phyloP scores from a whole-genome alignment of 2,888 invertebrate genomes.

The Nematopogon swammerdamellus region DNA sequence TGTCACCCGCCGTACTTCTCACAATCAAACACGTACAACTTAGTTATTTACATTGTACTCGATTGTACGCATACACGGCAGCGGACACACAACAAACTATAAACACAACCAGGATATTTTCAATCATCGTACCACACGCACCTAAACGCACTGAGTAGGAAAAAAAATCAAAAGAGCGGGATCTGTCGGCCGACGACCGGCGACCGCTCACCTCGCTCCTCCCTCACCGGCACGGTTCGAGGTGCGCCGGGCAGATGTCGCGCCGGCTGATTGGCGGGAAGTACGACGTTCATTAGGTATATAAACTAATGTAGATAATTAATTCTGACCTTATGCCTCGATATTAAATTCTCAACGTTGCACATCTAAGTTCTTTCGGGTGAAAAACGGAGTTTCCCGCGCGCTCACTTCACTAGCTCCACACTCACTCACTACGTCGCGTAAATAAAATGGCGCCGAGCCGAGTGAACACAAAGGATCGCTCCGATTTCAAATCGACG shows the following conservation, averaged over 20 bases:
- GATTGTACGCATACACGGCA: too few relatives aligned
- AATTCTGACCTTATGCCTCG: slow-evolving; percentile 52
- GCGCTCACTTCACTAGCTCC: slow-evolving; percentile 31
- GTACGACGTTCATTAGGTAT: background rate
- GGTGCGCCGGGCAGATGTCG: background rate
- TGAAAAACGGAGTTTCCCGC: slow-evolving; percentile 35
- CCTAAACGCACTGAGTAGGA: too few relatives aligned
- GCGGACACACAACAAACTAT: too few relatives aligned
- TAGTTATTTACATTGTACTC: too few relatives aligned
- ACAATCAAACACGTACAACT: too few relatives aligned
- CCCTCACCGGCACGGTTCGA: background rate
- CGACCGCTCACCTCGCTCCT: background rate
- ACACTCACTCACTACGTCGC: background rate
- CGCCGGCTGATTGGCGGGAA: background rate
- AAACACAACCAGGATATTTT: too few relatives aligned
- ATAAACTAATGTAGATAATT: background rate
- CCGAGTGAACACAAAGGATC: slow-evolving; percentile 41
- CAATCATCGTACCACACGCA: too few relatives aligned
- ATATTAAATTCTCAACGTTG: slow-evolving; percentile 67
- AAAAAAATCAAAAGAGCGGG: background rate
- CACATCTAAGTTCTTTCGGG: slow-evolving; percentile 59
- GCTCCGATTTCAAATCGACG: slow-evolving; percentile 47
- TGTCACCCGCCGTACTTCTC: too few relatives aligned
- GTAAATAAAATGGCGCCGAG: background rate
- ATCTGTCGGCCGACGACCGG: too few relatives aligned